Evolutionary conservation across 2,113 vertebrate species (phyloP).

Genomic region (Sander vitreus): DNA sequence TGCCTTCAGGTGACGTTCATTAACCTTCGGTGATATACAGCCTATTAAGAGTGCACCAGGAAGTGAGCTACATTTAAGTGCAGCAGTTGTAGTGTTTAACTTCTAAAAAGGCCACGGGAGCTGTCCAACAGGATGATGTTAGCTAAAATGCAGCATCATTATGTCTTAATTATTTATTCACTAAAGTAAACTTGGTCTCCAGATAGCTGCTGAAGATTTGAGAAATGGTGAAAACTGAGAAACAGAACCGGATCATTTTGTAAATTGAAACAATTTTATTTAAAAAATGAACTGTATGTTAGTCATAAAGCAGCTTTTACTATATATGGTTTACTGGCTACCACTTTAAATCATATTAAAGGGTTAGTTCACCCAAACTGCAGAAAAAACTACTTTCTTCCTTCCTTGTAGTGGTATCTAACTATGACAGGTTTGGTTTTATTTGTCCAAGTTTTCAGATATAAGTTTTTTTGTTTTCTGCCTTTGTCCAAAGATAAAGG

Average conservation of each 20-base stretch:
- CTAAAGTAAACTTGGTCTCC: neutral
- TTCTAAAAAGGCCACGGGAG: neutral
- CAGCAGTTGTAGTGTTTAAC: neutral
- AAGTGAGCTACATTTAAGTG: neutral
- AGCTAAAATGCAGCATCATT: neutral
- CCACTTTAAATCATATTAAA: neutral
- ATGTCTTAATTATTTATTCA: neutral
- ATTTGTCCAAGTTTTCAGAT: neutral
- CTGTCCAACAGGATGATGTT: neutral
- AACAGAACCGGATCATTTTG: neutral
- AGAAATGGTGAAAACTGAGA: neutral
- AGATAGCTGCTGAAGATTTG: neutral
- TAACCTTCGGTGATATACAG: conserved; percentile 6
- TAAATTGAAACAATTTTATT: neutral
- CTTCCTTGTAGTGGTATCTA: neutral
- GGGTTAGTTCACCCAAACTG: neutral
- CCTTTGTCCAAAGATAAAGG: neutral
- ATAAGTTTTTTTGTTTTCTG: neutral
- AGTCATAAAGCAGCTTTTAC: neutral
- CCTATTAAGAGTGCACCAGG: neutral
- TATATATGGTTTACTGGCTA: neutral
- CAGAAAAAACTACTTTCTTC: neutral
- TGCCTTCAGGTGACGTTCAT: conserved; percentile 31
- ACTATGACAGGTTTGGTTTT: neutral
- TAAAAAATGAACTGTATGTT: neutral